Evolutionary conservation across 2,113 vertebrate species (phyloP), one percentile per base, ranked within the genome.

Genomic region (Ciconia stormi): DNA sequence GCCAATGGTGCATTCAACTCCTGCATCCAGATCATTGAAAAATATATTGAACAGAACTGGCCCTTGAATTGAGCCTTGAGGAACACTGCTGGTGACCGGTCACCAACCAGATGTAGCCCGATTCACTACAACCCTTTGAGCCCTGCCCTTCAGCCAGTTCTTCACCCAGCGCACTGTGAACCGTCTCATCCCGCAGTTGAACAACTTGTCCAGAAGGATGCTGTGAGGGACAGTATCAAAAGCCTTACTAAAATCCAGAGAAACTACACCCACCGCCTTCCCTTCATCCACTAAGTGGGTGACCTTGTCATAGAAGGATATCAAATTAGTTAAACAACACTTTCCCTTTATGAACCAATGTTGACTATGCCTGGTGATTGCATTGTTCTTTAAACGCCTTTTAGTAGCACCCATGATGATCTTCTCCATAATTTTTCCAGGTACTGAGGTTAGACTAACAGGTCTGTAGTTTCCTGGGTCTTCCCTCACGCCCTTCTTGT

Each of bases 301-400:
- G 27, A 49, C n/a, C 36, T 83, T 40, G 5, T 5, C 30, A 18
- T 11, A 22, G 30, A 53, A 36, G n/a, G 9, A 16, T 55, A 22
- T 40, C 23, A 44, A 5, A 7, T 58, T 67, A 12, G 14, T 79
- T 73, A 46, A 40, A 40, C 7, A 30, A 12, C 17, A 20, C 15
- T 80, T 91, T 25, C 2, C 4, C 6, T 59, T 53, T 71, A 16
- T 76, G 40, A 65, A 23, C 27, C 23, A 0, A 0, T 32, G 19
- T 55, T 85, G 40, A n/a, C 26, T 70, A 10, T 89, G 23, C 34
- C 14, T n/a, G 13, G 38, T 81, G 19, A 27, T 42, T 81, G 10
- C 32, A 16, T 71, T 76, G 32, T 81, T 89, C 12, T 50, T 86
- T 50, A 50, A 66, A 29, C 61, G 7, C 63, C 11, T 77, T 55